phyloP scores from a whole-genome alignment of 2,113 vertebrate genomes.

The Dolichotis patagonum region DNA sequence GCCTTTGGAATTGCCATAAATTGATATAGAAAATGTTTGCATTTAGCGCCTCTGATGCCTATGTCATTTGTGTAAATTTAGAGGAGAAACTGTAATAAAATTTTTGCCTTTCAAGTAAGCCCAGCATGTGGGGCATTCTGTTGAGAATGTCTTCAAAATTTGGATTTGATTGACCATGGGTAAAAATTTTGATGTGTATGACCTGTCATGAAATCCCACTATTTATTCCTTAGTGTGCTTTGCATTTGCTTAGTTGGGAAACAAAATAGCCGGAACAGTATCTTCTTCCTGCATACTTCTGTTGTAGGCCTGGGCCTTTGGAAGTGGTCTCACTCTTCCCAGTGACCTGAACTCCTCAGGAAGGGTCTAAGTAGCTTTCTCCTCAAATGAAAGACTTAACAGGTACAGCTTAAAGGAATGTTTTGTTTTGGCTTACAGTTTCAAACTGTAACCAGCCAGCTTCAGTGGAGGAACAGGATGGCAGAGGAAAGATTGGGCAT shows the following conservation, averaged over 20 bases:
- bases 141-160: not conserved
- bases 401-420: not conserved
- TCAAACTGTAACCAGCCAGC: not conserved
- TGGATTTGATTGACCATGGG: not conserved
- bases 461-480: not conserved
- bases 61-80: not conserved
- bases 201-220: not conserved
- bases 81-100: not conserved
- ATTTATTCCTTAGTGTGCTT: not conserved
- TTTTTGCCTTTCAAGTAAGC: not conserved
- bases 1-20: not conserved
- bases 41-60: not conserved
- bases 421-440: not conserved
- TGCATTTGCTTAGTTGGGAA: constrained; percentile 1
- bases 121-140: not conserved
- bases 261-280: not conserved
- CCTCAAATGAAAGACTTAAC: too few species aligned
- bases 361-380: not conserved
- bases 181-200: not conserved
- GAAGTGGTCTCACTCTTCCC: not conserved
- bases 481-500: not conserved
- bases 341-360: not conserved
- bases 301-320: not conserved
- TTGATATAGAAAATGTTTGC: not conserved
- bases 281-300: not conserved